Base-by-base conservation (phyloP, 2,888 invertebrate genomes). In the Brenthis ino region DNA sequence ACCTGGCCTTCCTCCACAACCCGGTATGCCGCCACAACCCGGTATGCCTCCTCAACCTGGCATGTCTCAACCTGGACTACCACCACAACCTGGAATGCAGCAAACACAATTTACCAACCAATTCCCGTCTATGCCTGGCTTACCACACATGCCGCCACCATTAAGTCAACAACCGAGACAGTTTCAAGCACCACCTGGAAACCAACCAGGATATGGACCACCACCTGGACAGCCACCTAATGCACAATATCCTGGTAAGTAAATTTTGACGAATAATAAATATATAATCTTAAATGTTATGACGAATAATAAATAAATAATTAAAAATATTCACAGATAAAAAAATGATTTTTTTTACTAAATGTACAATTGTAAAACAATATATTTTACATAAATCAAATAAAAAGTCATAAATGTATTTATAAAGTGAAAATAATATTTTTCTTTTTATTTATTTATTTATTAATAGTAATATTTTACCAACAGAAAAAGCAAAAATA, bases 141-240 rank as follows among this genome's bases (percentile, higher is more conserved):
- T 79, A 54, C 79, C 77, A 4, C 79, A 79, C 4, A 79, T 79
- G 79, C 78, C 77, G 0, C 94, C 94, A 1, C 92, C 93, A 0
- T 64, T 86, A 48, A 71, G 78, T 0, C 87, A 87, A 72, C 88
- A 87, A 72, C 88, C 86, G 72, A 78, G 82, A 56, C 87, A 85
- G 75, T 88, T 79, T 72, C 81, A 85, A 3, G 74, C 75, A 67
- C 81, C 80, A 1, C 77, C 80, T 0, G 70, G 77, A 33, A 73
- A 69, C 68, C 87, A 82, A 72, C 81, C 85, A 13, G 87, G 85
- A 0, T 86, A 77, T 61, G 80, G 79, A 48, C 77, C 78, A 11
- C 84, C 79, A 3, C 82, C 83, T 60, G 82, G 77, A 14, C 82
- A 82, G 47, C 80, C 73, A 28, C 57, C 71, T 11, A 75, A 71